Percentiles rank a stretch among this genome's conserved stretches.
These are phyloP conservation scores for Drosophila bocqueti DNA, from an alignment of 1,140 invertebrate genomes.

Conservation along the genomic window DNA sequence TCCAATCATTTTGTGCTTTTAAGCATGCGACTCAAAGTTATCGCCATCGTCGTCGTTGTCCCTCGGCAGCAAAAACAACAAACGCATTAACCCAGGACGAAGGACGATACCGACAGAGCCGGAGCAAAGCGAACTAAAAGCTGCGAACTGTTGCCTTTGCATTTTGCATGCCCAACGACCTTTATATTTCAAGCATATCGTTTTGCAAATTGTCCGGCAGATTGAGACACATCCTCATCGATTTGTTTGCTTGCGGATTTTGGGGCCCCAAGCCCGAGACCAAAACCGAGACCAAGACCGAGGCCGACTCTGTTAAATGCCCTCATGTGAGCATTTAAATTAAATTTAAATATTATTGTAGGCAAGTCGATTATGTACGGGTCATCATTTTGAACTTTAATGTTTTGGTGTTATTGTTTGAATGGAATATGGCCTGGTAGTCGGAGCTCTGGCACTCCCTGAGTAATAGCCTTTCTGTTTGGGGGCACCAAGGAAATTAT, in stretches of 20 bases:
- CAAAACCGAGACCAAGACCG: not conserved
- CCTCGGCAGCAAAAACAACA: conserved; percentile 60
- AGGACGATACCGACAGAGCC: conserved; percentile 7
- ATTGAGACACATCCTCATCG: conserved; percentile 67
- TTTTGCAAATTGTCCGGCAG: conserved; percentile 74
- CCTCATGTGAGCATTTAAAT: conserved; percentile 84
- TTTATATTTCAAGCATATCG: conserved; percentile 50
- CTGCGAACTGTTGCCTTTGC: conserved; percentile 59
- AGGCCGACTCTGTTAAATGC: conserved; percentile 43
- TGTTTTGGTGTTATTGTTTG: conserved; percentile 76
- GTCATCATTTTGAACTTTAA: conserved; percentile 78
- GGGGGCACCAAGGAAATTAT: conserved; percentile 54
- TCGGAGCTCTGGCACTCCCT: conserved; percentile 9
- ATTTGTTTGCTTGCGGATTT: conserved; percentile 65
- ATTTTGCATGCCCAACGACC: conserved; percentile 61
- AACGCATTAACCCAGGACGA: conserved; percentile 55
- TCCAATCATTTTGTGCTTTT: conserved; percentile 74
- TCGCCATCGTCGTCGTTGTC: conserved; percentile 38
- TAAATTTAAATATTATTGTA: conserved; percentile 85
- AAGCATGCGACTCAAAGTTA: conserved; percentile 73
- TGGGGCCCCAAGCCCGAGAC: conserved; percentile 1
- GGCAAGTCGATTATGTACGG: conserved; percentile 80
- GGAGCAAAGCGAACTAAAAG: conserved; percentile 34
- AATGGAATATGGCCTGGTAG: conserved; percentile 8
- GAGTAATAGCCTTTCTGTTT: conserved; percentile 57